A percentile compares a stretch with the other conserved stretches of the same genome.
Evolutionary conservation across 2,888 invertebrate genomes (phyloP).

Genomic region (Troides helena): DNA sequence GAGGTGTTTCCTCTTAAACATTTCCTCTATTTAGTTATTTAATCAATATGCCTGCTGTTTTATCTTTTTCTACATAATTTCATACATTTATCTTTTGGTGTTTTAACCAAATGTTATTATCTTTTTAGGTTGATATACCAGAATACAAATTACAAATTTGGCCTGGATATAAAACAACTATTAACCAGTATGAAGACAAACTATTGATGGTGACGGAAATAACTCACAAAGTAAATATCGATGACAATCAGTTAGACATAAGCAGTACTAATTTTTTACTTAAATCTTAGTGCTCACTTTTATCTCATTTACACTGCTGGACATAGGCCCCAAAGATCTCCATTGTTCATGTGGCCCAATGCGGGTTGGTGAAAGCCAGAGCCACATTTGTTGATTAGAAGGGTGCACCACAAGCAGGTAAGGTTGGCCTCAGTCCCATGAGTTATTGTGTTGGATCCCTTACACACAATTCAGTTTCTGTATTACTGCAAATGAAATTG

Average conservation of each 20-base stretch:
- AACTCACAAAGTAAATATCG: constrained; percentile 84
- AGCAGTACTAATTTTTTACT: neutral
- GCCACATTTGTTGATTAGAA: no score
- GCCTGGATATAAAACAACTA: constrained; percentile 92
- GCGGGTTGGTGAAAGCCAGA: no score
- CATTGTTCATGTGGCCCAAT: no score
- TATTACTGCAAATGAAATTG: no score
- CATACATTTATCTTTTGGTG: neutral
- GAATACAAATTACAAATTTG: constrained; percentile 86
- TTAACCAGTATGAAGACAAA: constrained; percentile 88
- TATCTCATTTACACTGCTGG: neutral
- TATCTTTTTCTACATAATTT: neutral
- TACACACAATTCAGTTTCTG: no score
- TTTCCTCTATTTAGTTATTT: no score
- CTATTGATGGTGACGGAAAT: constrained; percentile 90
- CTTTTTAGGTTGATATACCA: constrained; percentile 78
- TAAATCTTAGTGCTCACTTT: constrained; percentile 4
- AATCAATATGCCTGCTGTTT: neutral
- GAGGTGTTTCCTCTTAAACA: no score
- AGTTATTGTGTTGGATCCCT: no score
- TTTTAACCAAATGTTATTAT: constrained; percentile 10
- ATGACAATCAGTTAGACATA: neutral
- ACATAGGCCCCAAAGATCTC: no score
- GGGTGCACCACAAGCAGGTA: no score
- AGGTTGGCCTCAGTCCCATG: no score